Evolutionary conservation across 2,888 invertebrate species (phyloP).

Genomic region (Caenorhabditis imperialis): DNA sequence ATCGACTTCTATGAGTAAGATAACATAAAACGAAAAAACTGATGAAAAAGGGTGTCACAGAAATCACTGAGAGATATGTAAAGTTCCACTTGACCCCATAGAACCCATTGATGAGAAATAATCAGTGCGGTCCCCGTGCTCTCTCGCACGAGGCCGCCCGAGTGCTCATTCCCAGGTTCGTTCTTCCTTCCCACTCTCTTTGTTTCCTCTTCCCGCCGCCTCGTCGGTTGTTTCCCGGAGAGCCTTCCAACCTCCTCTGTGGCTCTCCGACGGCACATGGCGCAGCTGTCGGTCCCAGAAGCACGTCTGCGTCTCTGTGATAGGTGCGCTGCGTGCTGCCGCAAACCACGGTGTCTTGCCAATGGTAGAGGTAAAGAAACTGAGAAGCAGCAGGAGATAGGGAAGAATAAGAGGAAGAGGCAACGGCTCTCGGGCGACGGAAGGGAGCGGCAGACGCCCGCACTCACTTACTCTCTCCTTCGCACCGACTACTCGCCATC

Average conservation of each 20-base stretch:
- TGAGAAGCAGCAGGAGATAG: constrained; percentile 16
- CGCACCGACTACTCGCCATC: constrained; percentile 12
- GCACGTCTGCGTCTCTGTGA: constrained; percentile 44
- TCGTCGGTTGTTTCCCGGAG: constrained; percentile 38
- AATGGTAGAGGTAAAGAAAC: constrained; percentile 48
- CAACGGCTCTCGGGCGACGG: constrained; percentile 3
- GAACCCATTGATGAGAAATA: constrained; percentile 19
- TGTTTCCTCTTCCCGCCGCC: constrained; percentile 8
- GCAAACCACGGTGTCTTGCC: constrained; percentile 36
- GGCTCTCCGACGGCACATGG: constrained; percentile 42
- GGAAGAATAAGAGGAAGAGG: constrained; percentile 14
- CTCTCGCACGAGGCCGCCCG: constrained; percentile 32
- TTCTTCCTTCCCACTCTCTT: constrained; percentile 8
- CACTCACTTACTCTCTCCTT: constrained; percentile 36
- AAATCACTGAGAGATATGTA: too few species aligned
- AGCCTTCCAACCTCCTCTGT: constrained; percentile 1
- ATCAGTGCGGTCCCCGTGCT: constrained; percentile 22
- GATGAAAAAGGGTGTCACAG: too few species aligned
- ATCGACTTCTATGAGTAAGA: constrained; percentile 24
- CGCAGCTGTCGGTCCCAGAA: constrained; percentile 49
- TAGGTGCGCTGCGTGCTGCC: constrained; percentile 15
- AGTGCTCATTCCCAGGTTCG: constrained; percentile 27
- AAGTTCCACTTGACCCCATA: neutral
- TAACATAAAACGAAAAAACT: too few species aligned
- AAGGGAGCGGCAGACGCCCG: constrained; percentile 24